Percentiles rank a stretch among this genome's conserved stretches.
phyloP scores from a whole-genome alignment of 2,888 invertebrate species.

The Hyalella azteca region DNA sequence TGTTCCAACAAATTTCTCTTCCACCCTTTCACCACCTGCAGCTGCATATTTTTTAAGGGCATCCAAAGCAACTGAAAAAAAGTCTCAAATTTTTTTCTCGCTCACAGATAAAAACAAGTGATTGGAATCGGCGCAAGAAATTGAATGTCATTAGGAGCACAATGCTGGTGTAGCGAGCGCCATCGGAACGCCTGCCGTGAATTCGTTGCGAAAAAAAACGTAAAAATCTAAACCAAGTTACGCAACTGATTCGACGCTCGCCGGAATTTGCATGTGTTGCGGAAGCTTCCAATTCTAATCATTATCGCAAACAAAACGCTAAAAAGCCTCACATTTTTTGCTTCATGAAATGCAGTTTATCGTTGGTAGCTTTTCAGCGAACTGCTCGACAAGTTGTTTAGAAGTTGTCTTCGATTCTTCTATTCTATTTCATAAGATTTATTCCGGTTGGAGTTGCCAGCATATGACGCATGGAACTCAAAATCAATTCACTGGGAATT shows the following conservation, averaged over 20 bases:
- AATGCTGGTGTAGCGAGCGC: background rate
- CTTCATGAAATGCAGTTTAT: background rate
- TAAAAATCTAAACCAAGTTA: conserved; percentile 17
- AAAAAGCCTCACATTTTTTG: background rate
- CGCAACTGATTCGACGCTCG: conserved; percentile 4
- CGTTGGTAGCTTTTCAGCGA: too few relatives aligned
- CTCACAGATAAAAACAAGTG: background rate
- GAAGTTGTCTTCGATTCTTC: too few relatives aligned
- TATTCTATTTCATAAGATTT: too few relatives aligned
- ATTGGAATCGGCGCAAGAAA: conserved; percentile 23
- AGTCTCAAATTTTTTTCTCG: too few relatives aligned
- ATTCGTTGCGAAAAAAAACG: background rate
- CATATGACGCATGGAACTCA: too few relatives aligned
- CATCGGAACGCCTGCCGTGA: background rate
- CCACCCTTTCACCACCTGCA: too few relatives aligned
- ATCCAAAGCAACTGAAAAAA: conserved; percentile 4
- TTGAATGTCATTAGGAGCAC: background rate
- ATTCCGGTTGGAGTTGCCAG: too few relatives aligned
- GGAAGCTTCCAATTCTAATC: conserved; percentile 28
- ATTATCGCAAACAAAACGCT: conserved; percentile 13
- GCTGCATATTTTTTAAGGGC: too few relatives aligned
- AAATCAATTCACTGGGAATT: too few relatives aligned
- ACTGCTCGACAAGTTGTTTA: too few relatives aligned
- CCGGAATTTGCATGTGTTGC: conserved; percentile 30
- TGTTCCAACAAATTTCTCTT: too few relatives aligned